Conservation (phyloP, 2,888 invertebrate genomes). For the Meiosimyza decipiens region DNA sequence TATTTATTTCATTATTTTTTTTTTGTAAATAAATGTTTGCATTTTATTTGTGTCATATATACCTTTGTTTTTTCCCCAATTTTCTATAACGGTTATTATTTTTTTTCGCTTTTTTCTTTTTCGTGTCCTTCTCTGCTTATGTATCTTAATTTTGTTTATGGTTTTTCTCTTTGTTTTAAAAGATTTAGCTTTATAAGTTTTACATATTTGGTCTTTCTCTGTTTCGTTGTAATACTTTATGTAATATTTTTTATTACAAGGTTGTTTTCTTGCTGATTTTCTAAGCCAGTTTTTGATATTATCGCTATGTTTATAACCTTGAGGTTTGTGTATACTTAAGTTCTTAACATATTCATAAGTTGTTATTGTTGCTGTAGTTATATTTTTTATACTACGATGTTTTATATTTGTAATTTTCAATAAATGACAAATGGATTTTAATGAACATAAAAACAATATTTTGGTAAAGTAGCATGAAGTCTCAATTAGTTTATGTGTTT, state of each 20-base stretch:
- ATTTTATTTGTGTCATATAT: constrained; percentile 26
- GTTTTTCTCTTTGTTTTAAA: constrained; percentile 6
- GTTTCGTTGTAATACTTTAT: constrained; percentile 10
- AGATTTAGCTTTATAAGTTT: constrained; percentile 2
- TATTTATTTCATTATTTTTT: constrained; percentile 26
- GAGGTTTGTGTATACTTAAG: too few relatives aligned
- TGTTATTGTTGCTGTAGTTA: constrained; percentile 14
- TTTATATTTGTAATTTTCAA: not conserved
- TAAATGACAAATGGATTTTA: too few relatives aligned
- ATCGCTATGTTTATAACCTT: not conserved
- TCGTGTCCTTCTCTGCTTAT: constrained; percentile 20
- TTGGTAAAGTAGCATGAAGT: too few relatives aligned
- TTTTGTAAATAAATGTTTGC: constrained; percentile 14
- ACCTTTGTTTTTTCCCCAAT: constrained; percentile 20
- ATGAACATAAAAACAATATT: too few relatives aligned
- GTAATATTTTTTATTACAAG: constrained; percentile 32
- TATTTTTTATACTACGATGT: not conserved
- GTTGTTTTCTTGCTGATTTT: constrained; percentile 28
- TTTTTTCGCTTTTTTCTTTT: constrained; percentile 34
- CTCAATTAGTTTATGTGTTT: too few relatives aligned
- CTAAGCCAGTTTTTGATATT: constrained; percentile 21
- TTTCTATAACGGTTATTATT: constrained; percentile 34
- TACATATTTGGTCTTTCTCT: constrained; percentile 21
- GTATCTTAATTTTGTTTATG: constrained; percentile 15
- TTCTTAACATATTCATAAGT: not conserved